These are phyloP conservation scores for Gonocerus acuteangulatus DNA, from an alignment of 2,888 invertebrate genomes.

Conservation along the genomic window DNA sequence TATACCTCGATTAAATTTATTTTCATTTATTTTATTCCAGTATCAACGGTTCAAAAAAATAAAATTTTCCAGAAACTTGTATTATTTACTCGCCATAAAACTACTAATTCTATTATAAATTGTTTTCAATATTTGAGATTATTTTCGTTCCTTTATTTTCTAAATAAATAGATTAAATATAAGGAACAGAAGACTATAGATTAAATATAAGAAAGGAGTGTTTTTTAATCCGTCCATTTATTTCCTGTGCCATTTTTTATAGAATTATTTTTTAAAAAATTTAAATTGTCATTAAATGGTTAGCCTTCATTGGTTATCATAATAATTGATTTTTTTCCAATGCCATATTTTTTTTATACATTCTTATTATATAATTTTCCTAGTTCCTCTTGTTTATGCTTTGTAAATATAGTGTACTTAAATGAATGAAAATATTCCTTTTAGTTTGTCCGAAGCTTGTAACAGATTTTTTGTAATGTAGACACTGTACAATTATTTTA, in stretches of 20 bases:
- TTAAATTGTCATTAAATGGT: background rate
- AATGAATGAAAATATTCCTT: slow-evolving; percentile 4
- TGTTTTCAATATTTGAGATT: no score
- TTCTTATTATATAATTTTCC: slow-evolving; percentile 13
- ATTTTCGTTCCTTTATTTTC: background rate
- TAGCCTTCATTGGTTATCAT: slow-evolving; percentile 22
- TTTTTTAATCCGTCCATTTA: slow-evolving; percentile 20
- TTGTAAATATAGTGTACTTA: slow-evolving; percentile 24
- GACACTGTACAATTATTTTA: background rate
- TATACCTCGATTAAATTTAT: background rate
- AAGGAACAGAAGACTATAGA: slow-evolving; percentile 20
- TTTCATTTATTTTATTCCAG: background rate
- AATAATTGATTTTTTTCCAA: slow-evolving; percentile 21
- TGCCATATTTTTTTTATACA: slow-evolving; percentile 24
- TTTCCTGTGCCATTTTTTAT: slow-evolving; percentile 21
- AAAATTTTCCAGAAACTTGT: no score
- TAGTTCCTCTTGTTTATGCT: slow-evolving; percentile 23
- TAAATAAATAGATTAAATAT: slow-evolving; percentile 1
- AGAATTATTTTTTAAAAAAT: slow-evolving; percentile 10
- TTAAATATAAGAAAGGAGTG: slow-evolving; percentile 11
- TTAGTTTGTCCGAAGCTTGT: slow-evolving; percentile 15
- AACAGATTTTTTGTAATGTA: background rate
- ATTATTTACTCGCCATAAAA: no score
- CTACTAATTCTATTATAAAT: no score
- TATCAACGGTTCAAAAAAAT: no score